These are phyloP conservation scores for Hermaeophaga mercurialis DNA, from an alignment of 2,888 invertebrate species.

Conservation along the genomic window DNA sequence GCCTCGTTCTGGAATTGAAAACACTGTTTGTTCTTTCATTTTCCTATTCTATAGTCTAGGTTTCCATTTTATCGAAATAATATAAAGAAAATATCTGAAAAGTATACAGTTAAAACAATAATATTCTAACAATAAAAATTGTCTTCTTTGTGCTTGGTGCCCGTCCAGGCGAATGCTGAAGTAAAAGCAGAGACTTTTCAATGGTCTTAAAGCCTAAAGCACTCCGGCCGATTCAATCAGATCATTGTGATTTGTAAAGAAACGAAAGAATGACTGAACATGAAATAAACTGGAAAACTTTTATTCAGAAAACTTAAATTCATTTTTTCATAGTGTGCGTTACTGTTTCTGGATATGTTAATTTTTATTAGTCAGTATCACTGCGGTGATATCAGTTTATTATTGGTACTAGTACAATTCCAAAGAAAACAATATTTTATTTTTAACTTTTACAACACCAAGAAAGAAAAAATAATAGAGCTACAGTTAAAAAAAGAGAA, in stretches of 20 bases:
- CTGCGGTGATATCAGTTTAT: too few relatives aligned
- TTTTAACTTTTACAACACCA: too few relatives aligned
- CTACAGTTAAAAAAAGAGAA: too few relatives aligned
- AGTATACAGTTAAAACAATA: slow-evolving; percentile 27
- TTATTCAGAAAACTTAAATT: too few relatives aligned
- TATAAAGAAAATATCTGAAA: slow-evolving; percentile 4
- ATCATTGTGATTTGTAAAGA: slow-evolving; percentile 17
- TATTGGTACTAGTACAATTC: too few relatives aligned
- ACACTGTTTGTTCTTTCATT: slow-evolving; percentile 4
- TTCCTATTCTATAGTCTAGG: slow-evolving; percentile 1
- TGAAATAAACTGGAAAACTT: slow-evolving; percentile 10
- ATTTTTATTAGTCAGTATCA: too few relatives aligned
- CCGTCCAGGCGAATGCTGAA: slow-evolving; percentile 33
- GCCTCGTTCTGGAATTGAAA: slow-evolving; percentile 1
- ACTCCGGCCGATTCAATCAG: slow-evolving; percentile 10
- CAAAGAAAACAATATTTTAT: too few relatives aligned
- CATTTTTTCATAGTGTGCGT: too few relatives aligned
- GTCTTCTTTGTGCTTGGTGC: slow-evolving; percentile 32
- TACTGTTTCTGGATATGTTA: background rate
- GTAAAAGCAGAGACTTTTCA: slow-evolving; percentile 34
- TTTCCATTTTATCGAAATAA: slow-evolving; percentile 6
- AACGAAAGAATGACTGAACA: background rate
- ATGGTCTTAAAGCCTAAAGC: slow-evolving; percentile 17
- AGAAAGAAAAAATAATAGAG: too few relatives aligned
- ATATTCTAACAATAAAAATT: slow-evolving; percentile 38